Conservation (phyloP, 35 echinoderm and acorn worm species). For the Apostichopus japonicus region DNA sequence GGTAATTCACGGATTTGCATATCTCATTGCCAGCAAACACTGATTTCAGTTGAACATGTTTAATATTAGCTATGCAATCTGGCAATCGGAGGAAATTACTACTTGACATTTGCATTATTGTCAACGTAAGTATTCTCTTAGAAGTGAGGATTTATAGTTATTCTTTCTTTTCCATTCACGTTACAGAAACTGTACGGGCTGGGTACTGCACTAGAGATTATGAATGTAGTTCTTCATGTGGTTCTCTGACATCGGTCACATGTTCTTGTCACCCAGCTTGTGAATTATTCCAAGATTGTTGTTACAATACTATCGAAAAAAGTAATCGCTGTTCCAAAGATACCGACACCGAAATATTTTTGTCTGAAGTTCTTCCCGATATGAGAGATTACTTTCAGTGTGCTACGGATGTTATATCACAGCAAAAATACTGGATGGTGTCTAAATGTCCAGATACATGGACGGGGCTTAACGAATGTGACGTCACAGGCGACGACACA, state of each 20-base stretch:
- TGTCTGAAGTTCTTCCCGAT: not conserved
- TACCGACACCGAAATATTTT: not conserved
- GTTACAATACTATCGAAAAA: not conserved
- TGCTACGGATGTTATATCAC: not conserved
- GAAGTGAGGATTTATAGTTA: too few species aligned
- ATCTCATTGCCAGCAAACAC: too few species aligned
- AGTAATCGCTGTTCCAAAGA: not conserved
- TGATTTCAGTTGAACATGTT: not conserved
- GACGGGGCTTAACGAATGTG: constrained; percentile 15
- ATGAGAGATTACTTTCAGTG: constrained; percentile 10
- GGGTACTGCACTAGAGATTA: not conserved
- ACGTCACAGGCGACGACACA: not conserved
- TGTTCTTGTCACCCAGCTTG: constrained; percentile 16
- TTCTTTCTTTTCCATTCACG: not conserved
- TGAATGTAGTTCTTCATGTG: not conserved
- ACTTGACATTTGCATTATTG: too few species aligned
- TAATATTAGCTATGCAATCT: not conserved
- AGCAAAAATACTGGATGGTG: constrained; percentile 15
- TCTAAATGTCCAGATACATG: constrained; percentile 36
- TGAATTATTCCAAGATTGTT: constrained; percentile 7
- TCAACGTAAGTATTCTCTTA: too few species aligned
- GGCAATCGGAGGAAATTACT: too few species aligned
- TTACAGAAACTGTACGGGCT: not conserved
- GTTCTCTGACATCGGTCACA: not conserved
- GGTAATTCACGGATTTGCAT: too few species aligned